Base-by-base conservation (phyloP, 1,140 invertebrate genomes). In the Drosophila saltans region DNA sequence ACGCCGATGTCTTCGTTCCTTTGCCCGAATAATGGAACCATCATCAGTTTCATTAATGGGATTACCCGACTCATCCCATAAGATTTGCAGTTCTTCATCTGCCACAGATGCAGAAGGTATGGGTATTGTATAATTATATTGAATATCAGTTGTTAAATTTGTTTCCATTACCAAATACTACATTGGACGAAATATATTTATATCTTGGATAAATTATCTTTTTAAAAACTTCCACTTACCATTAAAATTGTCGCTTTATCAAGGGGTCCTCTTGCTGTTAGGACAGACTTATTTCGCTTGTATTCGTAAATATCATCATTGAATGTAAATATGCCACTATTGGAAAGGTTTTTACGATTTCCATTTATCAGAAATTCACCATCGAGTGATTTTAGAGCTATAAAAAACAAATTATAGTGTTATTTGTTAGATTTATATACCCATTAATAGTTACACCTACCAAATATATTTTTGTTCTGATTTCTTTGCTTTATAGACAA, bases 401-500 rank as follows among this genome's bases (percentile, higher is more conserved):
- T 4, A 16, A 52, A 16, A 52, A 33, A 45, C 26, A 66, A 30
- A 2, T 10, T 2, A n/a, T 26, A 28, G 28, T 66, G 4, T 9
- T 16, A 24, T 10, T 36, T 16, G 16, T 16, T 16, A 16, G 16
- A 16, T 16, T 16, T 16, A 16, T 16, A 16, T 16, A 16, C 16
- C 16, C 16, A 16, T 16, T 16, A 16, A 3, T 2, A 5, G 11
- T 1, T 64, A 16, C 94, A 21, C 94, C 95, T 92, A 98, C 97
- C 97, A 75, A 99, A 94, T 91, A 96, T 96, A 93, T 98, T 98
- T 65, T 95, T 94, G 73, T 95, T 97, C 60, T 95, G 94, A 57
- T 95, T 94, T 67, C 97, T 93, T 93, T 98, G 97, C 43, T 95
- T 96, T 76, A 98, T 95, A 80, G 97, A 96, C 69, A 98, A 94